Evolutionary conservation across 2,888 invertebrate genomes (phyloP).

Genomic region (Sceliomorpha sp.): DNA sequence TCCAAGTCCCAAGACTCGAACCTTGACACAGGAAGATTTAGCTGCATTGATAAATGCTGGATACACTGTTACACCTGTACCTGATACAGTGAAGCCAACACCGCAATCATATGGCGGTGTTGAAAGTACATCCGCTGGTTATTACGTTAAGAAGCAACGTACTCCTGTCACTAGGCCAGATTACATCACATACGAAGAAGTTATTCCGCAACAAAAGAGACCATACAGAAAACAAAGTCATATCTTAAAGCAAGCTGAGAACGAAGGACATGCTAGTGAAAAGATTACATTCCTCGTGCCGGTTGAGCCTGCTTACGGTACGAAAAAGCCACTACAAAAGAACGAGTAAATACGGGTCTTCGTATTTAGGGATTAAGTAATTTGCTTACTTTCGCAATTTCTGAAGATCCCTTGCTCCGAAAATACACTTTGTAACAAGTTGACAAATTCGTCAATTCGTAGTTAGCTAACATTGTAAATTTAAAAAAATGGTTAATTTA

Average conservation of each 20-base stretch:
- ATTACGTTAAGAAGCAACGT: conserved; percentile 72
- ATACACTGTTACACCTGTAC: conserved; percentile 74
- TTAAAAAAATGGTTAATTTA: too few species aligned
- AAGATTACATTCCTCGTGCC: conserved; percentile 74
- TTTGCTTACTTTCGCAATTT: conserved; percentile 49
- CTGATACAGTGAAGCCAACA: conserved; percentile 65
- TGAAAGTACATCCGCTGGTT: conserved; percentile 64
- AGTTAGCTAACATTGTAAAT: too few species aligned
- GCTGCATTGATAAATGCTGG: conserved; percentile 74
- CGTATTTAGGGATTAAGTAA: conserved; percentile 39
- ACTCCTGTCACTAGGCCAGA: conserved; percentile 66
- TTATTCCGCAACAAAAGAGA: conserved; percentile 64
- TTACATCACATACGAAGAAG: conserved; percentile 70
- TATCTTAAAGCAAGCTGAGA: conserved; percentile 67
- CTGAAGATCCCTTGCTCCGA: conserved; percentile 47
- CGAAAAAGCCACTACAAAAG: conserved; percentile 58
- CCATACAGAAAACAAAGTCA: conserved; percentile 68
- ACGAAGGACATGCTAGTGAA: conserved; percentile 60
- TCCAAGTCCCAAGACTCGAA: conserved; percentile 66
- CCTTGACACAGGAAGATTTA: conserved; percentile 71
- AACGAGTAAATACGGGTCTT: conserved; percentile 33
- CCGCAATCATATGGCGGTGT: conserved; percentile 62
- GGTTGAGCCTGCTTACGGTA: conserved; percentile 70
- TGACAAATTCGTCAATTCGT: too few species aligned
- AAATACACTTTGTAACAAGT: not conserved